These are phyloP conservation scores for Drosophila rufa DNA, from an alignment of 1,140 invertebrate genomes.

Conservation along the genomic window DNA sequence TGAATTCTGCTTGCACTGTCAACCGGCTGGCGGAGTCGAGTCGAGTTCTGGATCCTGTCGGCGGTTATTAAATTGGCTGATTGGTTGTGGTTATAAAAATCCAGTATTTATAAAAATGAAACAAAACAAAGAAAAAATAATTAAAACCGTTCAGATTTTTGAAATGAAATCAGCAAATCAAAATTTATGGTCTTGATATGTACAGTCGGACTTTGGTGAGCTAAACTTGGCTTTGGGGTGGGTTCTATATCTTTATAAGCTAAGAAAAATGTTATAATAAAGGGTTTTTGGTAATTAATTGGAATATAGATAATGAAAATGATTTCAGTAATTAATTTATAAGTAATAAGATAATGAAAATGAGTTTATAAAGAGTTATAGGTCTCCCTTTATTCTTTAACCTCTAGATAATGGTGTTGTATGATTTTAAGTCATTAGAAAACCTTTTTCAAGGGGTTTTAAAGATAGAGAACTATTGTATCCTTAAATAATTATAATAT, in stretches of 20 bases:
- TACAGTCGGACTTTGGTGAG: slow-evolving; percentile 5
- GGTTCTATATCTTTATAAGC: not conserved
- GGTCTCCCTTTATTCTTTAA: not conserved
- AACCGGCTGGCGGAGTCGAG: slow-evolving; percentile 18
- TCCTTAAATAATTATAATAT: not conserved
- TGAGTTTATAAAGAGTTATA: not conserved
- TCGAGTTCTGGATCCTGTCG: slow-evolving; percentile 20
- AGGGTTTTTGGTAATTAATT: not conserved
- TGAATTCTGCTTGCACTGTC: slow-evolving; percentile 40
- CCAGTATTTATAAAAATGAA: slow-evolving; percentile 20
- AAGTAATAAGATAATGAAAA: too few relatives aligned
- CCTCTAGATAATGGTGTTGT: too few relatives aligned
- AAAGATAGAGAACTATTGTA: too few relatives aligned
- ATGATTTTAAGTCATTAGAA: too few relatives aligned
- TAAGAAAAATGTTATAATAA: not conserved
- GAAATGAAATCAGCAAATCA: slow-evolving; percentile 29
- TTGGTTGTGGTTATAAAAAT: slow-evolving; percentile 27
- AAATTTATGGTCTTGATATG: slow-evolving; percentile 12
- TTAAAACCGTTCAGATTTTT: slow-evolving; percentile 33
- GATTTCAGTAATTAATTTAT: not conserved
- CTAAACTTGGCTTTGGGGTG: too few relatives aligned
- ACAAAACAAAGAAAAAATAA: slow-evolving; percentile 9
- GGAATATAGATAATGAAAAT: not conserved
- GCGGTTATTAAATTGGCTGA: slow-evolving; percentile 37
- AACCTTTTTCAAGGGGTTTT: too few relatives aligned